Conservation (phyloP, 2,888 invertebrate species). For the Aradus depressus region DNA sequence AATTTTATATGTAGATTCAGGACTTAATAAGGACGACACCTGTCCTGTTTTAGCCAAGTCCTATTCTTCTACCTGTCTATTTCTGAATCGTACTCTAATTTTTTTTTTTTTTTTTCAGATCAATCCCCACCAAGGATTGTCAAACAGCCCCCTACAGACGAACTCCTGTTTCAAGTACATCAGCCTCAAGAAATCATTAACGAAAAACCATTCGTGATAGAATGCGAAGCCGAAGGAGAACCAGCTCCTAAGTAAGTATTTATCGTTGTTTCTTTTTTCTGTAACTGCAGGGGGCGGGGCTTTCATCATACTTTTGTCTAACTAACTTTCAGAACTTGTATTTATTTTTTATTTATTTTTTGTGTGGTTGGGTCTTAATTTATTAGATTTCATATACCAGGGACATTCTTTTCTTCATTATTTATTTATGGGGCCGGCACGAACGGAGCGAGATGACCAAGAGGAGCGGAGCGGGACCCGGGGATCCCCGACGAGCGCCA, state of each 20-base stretch:
- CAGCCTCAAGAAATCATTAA: conserved; percentile 66
- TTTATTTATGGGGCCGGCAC: too few species aligned
- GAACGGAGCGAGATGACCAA: too few species aligned
- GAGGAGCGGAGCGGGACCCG: too few species aligned
- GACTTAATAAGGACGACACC: too few species aligned
- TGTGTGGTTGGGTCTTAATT: neutral
- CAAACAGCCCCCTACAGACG: conserved; percentile 85
- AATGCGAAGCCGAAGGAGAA: conserved; percentile 92
- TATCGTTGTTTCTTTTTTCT: conserved; percentile 2
- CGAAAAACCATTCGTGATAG: conserved; percentile 88
- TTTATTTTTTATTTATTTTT: neutral
- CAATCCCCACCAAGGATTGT: conserved; percentile 84
- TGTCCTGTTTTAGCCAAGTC: too few species aligned
- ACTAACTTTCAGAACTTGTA: neutral
- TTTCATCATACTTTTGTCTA: neutral
- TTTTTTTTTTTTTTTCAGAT: conserved; percentile 42
- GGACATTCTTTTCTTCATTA: too few species aligned
- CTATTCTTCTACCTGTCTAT: too few species aligned
- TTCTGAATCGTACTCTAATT: too few species aligned
- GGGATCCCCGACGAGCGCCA: too few species aligned
- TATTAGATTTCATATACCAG: neutral
- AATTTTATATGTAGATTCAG: too few species aligned
- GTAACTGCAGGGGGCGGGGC: too few species aligned
- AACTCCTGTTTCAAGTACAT: conserved; percentile 75
- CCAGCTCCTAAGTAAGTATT: conserved; percentile 78